These are phyloP conservation scores for Euzophera pinguis DNA, from an alignment of 2,888 invertebrate genomes.

Conservation along the genomic window DNA sequence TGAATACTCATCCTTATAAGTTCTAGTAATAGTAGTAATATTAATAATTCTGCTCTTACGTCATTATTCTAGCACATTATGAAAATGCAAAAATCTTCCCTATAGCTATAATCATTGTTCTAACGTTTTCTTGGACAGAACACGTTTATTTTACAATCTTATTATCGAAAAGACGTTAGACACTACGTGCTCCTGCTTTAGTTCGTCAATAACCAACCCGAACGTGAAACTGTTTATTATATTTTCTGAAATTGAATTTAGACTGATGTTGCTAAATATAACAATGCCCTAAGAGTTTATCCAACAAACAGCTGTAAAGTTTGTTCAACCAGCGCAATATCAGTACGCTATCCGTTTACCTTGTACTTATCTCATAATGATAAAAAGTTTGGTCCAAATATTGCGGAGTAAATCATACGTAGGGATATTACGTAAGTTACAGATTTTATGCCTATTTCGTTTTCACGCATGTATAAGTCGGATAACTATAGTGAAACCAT, in stretches of 20 bases:
- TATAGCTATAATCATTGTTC: constrained; percentile 17
- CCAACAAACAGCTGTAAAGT: neutral
- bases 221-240: neutral
- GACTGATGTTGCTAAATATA: constrained; percentile 4
- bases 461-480: no score
- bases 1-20: no score
- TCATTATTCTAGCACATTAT: neutral
- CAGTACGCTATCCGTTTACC: constrained; percentile 10
- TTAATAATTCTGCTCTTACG: no score
- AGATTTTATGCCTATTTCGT: neutral
- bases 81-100: neutral
- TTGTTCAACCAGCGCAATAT: constrained; percentile 11
- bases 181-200: constrained; percentile 44
- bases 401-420: constrained; percentile 4
- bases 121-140: constrained; percentile 34
- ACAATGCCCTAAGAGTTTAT: constrained; percentile 1
- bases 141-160: constrained; percentile 43
- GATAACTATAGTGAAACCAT: no score
- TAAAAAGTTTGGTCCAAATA: constrained; percentile 10
- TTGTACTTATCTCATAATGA: constrained; percentile 11
- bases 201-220: constrained; percentile 36
- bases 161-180: constrained; percentile 54
- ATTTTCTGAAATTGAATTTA: constrained; percentile 3
- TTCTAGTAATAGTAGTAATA: no score
- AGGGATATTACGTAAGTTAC: constrained; percentile 3